Base-by-base conservation (phyloP, 1,140 invertebrate species). In the Archivesica marissinica region DNA sequence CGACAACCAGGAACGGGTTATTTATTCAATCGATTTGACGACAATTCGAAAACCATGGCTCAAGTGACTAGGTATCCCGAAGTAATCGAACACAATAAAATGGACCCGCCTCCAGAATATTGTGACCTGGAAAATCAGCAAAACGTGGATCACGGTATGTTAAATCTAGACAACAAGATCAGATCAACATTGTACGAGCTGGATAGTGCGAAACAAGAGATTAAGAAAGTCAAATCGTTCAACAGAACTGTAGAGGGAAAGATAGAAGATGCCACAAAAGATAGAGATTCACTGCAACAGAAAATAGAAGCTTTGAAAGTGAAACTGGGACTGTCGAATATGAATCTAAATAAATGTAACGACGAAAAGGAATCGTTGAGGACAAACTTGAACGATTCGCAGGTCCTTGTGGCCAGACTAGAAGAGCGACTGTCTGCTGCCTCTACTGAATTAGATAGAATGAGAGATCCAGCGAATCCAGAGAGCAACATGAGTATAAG, bases 381-480 rank as follows among this genome's bases (percentile, higher is more conserved):
- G 20, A 59, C 74, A 23, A 85, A 68, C 0, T 35, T 85, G 13
- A 64, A 85, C 44, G 82, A 85, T 23, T 39, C 82, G 20, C 70
- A 85, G 41, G 74, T 85, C 33, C 74, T 70, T 20, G 74, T 85
- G 20, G 82, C 82, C 54, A 3, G 82, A n/a, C 28, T 85, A 38
- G 82, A 85, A 35, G 82, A 85, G 23, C 47, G 82, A 68, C 35
- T 85, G n/a, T 44, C 74, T 7, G 74, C 61, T 0, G 15, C 72
- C n/a, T 66, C n/a, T 33, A 52, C 74, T 33, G 82, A 85, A 54
- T 25, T 85, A 1, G 74, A 77, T 25, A 66, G 64, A 28, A 50
- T 85, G 61, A 66, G 75, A 78, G 82, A 85, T 56, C 82, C 82
- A n/a, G 82, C 82, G 0, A 78, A 78, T 23, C 61, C 82, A 44